Base-by-base conservation (phyloP, 1,140 invertebrate genomes). In the Sesamia nonagrioides region DNA sequence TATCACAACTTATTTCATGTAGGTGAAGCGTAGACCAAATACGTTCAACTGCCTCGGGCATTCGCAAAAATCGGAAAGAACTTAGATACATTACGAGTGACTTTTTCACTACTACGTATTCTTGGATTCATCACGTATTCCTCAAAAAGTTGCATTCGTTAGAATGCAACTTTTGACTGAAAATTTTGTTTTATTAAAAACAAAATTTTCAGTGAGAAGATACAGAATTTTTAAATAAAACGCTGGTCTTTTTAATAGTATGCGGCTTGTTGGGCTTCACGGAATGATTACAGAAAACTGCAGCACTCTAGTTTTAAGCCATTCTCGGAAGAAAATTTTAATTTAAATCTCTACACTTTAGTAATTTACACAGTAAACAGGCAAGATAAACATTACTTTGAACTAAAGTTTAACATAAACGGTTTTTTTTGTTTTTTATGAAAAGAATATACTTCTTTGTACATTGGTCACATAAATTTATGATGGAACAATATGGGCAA, bases 261-360 rank as follows among this genome's bases (percentile, higher is more conserved):
- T 35, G 56, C 69, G 68, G 66, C 40, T 50, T 75, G 63, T 58
- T 69, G 76, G 68, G 76, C 66, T 69, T 66, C 54, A 18, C 52
- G 54, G 66, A 78, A 71, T 80, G 78, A 80, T 80, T 80, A 80
- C 79, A 77, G 52, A 42, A 72, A 80, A 80, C 74, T 80, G 79
- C 74, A 77, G 79, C 74, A 77, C 79, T 80, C 69, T 33, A 69
- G 27, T 50, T 76, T 80, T 72, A 80, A 71, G 37, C 15, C 18
- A 76, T 71, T 52, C 73, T 72, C 63, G 66, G 50, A 71, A 63
- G 68, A 80, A 77, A 72, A 76, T 63, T 80, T 80, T 69, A 80
- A 75, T 80, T 80, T 80, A 78, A 71, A 78, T 71, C 56, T 78
- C 37, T 21, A 37, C 18, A 21, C 63, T 60, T 4, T 58, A 58